phyloP scores from a whole-genome alignment of 2,888 invertebrate species.

The Rhagophthalmus giganteus region DNA sequence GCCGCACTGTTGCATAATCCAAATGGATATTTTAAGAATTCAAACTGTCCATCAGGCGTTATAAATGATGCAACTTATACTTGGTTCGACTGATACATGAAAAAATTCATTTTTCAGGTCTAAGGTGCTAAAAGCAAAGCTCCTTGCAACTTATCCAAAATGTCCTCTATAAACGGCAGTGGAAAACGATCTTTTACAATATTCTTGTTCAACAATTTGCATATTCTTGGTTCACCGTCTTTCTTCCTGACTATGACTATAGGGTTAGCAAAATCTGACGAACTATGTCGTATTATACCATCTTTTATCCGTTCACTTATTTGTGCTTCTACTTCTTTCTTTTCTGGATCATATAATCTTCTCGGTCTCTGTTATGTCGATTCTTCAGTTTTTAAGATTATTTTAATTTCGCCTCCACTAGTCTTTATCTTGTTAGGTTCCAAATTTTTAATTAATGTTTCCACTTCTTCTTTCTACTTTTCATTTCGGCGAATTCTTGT shows the following conservation, averaged over 20 bases:
- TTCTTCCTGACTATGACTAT: constrained; percentile 32
- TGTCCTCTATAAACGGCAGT: constrained; percentile 43
- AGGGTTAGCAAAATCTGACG: constrained; percentile 18
- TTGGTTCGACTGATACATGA: constrained; percentile 35
- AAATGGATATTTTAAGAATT: constrained; percentile 7
- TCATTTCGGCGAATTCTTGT: no score
- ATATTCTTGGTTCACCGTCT: constrained; percentile 38
- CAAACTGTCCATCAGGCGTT: constrained; percentile 9
- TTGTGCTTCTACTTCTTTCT: constrained; percentile 15
- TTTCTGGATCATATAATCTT: constrained; percentile 10
- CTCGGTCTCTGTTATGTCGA: constrained; percentile 14
- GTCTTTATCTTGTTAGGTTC: constrained; percentile 7
- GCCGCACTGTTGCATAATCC: constrained; percentile 6
- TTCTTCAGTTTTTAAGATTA: constrained; percentile 8
- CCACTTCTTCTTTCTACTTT: not conserved
- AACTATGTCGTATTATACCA: constrained; percentile 15
- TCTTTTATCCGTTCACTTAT: constrained; percentile 12
- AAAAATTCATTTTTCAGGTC: constrained; percentile 41
- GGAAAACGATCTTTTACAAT: constrained; percentile 41
- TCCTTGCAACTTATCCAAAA: constrained; percentile 35
- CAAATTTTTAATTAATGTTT: not conserved
- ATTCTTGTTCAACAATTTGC: constrained; percentile 48
- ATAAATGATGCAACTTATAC: constrained; percentile 45
- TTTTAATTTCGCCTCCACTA: constrained; percentile 9
- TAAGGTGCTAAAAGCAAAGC: constrained; percentile 32